phyloP scores from a whole-genome alignment of 2,888 invertebrate species.

The Dicyrtoma fusca region DNA sequence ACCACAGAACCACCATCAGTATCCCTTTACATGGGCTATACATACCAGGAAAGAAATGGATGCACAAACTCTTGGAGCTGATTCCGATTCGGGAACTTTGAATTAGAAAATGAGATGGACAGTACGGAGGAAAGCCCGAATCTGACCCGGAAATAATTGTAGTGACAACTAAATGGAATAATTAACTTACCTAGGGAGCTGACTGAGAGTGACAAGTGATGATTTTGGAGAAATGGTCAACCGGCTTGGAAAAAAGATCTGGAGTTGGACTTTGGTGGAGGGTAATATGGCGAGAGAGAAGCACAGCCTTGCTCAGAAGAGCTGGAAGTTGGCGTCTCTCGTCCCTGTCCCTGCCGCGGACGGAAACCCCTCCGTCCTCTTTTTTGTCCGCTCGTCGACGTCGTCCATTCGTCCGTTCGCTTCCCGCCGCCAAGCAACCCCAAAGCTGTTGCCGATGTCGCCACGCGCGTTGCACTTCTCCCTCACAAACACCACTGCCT shows the following conservation, averaged over 20 bases:
- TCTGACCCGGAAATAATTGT: neutral
- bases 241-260: neutral
- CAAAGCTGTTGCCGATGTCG: conserved; percentile 1
- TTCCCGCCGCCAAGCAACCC: conserved; percentile 1
- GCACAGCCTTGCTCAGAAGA: conserved; percentile 11
- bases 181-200: neutral
- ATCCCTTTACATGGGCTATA: neutral
- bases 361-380: conserved; percentile 7
- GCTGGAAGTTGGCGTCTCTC: conserved; percentile 12
- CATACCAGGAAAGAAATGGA: neutral
- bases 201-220: neutral
- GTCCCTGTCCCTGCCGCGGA: neutral
- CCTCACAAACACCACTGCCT: neutral
- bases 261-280: neutral
- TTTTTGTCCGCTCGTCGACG: neutral
- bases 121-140: neutral
- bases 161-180: neutral
- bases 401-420: neutral
- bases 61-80: conserved; percentile 13
- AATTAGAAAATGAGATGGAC: too few relatives aligned
- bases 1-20: neutral
- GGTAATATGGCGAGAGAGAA: conserved; percentile 14
- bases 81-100: too few relatives aligned
- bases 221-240: neutral
- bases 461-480: conserved; percentile 14